Evolutionary conservation across 1,140 invertebrate genomes (phyloP).

Genomic region (Wasmannia auropunctata): DNA sequence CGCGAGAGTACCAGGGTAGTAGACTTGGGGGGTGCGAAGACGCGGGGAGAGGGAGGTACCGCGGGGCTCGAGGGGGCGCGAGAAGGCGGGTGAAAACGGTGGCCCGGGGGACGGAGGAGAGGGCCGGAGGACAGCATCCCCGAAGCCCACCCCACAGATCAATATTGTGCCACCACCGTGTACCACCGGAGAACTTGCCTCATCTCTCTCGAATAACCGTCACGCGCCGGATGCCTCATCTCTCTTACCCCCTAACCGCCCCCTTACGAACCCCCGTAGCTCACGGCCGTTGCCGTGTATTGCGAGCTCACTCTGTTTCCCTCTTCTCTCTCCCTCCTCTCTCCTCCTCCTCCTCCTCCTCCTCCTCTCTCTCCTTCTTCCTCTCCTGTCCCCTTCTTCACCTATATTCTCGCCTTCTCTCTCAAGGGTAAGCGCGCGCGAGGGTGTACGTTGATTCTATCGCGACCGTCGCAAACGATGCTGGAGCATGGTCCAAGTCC

Average conservation of each 20-base stretch:
- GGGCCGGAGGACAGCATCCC: conserved; percentile 74
- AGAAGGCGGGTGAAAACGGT: conserved; percentile 58
- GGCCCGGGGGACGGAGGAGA: conserved; percentile 55
- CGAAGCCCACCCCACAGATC: conserved; percentile 83
- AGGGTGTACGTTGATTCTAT: conserved; percentile 39
- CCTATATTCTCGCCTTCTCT: conserved; percentile 44
- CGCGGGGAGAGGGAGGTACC: conserved; percentile 6
- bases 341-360: neutral
- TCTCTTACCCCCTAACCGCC: conserved; percentile 34
- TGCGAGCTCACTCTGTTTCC: conserved; percentile 31
- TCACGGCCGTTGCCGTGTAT: conserved; percentile 63
- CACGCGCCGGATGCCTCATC: neutral
- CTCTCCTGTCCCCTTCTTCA: neutral
- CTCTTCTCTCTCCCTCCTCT: neutral
- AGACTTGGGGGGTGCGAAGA: conserved; percentile 51
- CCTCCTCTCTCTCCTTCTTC: neutral
- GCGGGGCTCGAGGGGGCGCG: conserved; percentile 50
- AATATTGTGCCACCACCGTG: conserved; percentile 81
- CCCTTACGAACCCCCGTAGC: conserved; percentile 61
- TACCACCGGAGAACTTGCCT: conserved; percentile 65
- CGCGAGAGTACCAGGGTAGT: conserved; percentile 54
- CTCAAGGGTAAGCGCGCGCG: conserved; percentile 34
- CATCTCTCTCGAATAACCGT: conserved; percentile 20
- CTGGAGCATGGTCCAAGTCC: conserved; percentile 59
- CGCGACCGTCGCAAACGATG: conserved; percentile 43